A percentile compares a stretch with the other conserved stretches of the same genome.
These are phyloP conservation scores for Botia kubotai DNA, from an alignment of 2,797 vertebrate species.

Conservation along the genomic window DNA sequence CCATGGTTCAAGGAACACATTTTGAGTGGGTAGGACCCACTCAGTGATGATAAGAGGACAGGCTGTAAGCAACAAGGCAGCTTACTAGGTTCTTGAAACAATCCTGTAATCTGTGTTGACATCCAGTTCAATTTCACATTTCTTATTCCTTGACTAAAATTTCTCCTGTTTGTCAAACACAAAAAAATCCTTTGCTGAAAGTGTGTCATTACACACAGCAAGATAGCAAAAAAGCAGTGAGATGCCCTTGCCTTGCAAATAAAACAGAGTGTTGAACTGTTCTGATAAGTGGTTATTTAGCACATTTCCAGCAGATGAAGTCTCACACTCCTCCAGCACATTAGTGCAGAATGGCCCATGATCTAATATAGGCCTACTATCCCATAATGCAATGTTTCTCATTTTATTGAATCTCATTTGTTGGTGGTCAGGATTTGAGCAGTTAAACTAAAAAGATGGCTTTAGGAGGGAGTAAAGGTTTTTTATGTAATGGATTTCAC, in stretches of 20 bases:
- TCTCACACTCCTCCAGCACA: constrained; percentile 49
- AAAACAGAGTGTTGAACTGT: constrained; percentile 38
- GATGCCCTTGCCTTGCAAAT: constrained; percentile 47
- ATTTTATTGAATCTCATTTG: constrained; percentile 72
- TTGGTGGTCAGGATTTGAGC: constrained; percentile 71
- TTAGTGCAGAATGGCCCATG: constrained; percentile 9
- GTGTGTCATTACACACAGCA: constrained; percentile 29
- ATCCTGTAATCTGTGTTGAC: neutral
- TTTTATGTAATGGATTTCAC: constrained; percentile 75
- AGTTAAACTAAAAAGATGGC: constrained; percentile 77
- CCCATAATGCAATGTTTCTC: constrained; percentile 66
- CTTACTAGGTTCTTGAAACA: neutral
- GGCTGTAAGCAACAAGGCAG: neutral
- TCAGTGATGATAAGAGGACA: neutral
- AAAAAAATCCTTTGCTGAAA: constrained; percentile 19
- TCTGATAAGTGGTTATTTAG: constrained; percentile 49
- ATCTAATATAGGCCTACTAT: constrained; percentile 54
- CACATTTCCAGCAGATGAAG: constrained; percentile 45
- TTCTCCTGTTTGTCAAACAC: neutral
- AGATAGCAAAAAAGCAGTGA: constrained; percentile 31
- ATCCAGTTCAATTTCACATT: neutral
- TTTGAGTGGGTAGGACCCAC: no score
- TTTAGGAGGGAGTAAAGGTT: constrained; percentile 74
- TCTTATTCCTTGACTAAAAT: neutral
- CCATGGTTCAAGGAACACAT: neutral